Base-by-base conservation (phyloP, 1,140 invertebrate species). In the Druon quercuslanigerum region DNA sequence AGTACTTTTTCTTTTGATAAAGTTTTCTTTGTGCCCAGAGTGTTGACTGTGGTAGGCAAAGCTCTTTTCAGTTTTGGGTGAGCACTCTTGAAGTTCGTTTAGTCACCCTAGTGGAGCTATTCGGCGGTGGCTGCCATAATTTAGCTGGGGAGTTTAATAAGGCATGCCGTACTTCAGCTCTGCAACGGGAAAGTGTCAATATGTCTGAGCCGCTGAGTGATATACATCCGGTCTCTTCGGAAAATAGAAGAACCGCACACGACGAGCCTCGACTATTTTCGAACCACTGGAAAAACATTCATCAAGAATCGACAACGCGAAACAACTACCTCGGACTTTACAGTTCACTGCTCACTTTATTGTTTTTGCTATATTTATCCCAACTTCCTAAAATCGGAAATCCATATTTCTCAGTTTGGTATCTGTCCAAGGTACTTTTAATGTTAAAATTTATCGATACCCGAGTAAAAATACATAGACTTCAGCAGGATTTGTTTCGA, bases 181-280 rank as follows among this genome's bases (percentile, higher is more conserved):
- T 80, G 79, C 85, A 77, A 79, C 81, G 85, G 83, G 77, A 83
- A 85, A 85, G 86, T 89, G 87, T 88, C 87, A 89, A 89, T 89
- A 88, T 87, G 87, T 89, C 88, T 85, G 79, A 86, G 81, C 82
- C 85, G 82, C 82, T 89, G 88, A 88, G 88, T 88, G 87, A 88
- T 88, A 88, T 87, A 89, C 87, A 86, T 87, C 84, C 85, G 87
- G 84, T 81, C 82, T 84, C 86, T 83, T 86, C 81, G 84, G 83
- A 86, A 88, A 89, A 87, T 87, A 87, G 84, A 87, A 84, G 86
- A 86, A 82, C 84, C 83, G 71, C 80, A 80, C 81, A 84, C 81
- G 79, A 79, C 77, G 74, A 83, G 74, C 78, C 79, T 75, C 72
- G 75, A 74, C 76, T 81, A 79, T 78, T 84, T 84, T 83, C 75